These are phyloP conservation scores for Bradypodion ventrale DNA, from an alignment of 2,797 vertebrate genomes.

Conservation along the genomic window DNA sequence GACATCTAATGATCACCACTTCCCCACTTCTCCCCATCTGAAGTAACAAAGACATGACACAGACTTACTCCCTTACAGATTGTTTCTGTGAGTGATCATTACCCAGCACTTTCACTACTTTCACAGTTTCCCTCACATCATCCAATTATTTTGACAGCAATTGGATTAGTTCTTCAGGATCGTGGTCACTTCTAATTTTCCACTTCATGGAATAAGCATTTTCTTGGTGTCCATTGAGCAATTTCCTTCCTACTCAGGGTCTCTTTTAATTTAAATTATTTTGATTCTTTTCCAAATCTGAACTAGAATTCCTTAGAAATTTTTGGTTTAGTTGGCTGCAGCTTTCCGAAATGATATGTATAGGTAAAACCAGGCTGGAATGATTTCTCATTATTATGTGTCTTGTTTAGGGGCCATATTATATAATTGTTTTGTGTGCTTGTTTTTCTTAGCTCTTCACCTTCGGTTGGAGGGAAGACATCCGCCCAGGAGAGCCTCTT, in stretches of 20 bases:
- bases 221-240: not conserved
- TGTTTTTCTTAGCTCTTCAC: slow-evolving; percentile 82
- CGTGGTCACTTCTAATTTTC: not conserved
- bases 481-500: slow-evolving; percentile 86
- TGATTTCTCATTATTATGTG: not conserved
- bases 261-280: slow-evolving; percentile 5
- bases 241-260: not conserved
- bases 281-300: not conserved
- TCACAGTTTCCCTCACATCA: not conserved
- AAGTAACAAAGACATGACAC: not conserved
- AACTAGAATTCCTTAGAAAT: slow-evolving; percentile 1
- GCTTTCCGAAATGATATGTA: rapidly evolving
- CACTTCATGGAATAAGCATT: not conserved
- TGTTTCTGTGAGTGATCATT: not conserved
- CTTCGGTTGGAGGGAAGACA: slow-evolving; percentile 91
- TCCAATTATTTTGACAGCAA: not conserved
- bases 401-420: not conserved
- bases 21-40: not conserved
- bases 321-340: not conserved
- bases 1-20: too few relatives aligned
- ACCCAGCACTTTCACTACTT: not conserved
- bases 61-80: not conserved
- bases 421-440: not conserved
- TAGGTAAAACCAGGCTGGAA: not conserved
- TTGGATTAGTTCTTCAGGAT: not conserved